These are phyloP conservation scores for Dendrocincla fuliginosa DNA, from an alignment of 2,797 vertebrate species.

Conservation along the genomic window DNA sequence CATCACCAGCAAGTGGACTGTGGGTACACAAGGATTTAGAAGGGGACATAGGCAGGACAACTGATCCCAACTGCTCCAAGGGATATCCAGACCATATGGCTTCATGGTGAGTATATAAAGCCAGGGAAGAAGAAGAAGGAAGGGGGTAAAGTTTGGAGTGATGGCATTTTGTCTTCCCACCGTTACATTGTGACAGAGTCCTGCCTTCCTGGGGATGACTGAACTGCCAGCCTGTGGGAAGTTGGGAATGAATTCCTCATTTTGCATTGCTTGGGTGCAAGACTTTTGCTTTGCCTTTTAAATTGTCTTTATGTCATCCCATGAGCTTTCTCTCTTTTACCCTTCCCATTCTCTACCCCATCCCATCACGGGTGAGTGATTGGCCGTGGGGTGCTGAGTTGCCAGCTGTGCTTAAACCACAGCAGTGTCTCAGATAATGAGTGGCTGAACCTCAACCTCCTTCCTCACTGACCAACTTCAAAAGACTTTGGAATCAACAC, in stretches of 20 bases:
- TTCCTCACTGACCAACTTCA: not conserved
- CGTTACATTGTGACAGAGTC: not conserved
- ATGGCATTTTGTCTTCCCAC: not conserved
- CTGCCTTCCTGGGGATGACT: not conserved
- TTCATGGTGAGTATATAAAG: not conserved
- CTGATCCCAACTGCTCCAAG: not conserved
- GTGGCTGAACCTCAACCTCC: not conserved
- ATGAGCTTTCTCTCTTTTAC: not conserved
- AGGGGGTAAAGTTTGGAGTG: not conserved
- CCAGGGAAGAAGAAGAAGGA: not conserved
- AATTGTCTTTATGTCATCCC: not conserved
- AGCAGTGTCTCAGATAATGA: fast-evolving
- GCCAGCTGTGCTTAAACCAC: not conserved
- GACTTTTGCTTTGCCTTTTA: not conserved
- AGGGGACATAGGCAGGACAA: not conserved
- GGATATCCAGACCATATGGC: not conserved
- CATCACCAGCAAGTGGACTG: not conserved
- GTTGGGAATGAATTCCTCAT: not conserved
- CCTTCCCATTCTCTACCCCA: not conserved
- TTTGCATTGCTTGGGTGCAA: not conserved
- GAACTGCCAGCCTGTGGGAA: not conserved
- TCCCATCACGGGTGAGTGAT: not conserved
- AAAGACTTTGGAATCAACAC: not conserved
- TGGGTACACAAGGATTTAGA: not conserved
- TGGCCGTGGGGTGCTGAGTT: not conserved